Conservation (phyloP, 2,888 invertebrate genomes). For the Lasioglossum figueresi region DNA sequence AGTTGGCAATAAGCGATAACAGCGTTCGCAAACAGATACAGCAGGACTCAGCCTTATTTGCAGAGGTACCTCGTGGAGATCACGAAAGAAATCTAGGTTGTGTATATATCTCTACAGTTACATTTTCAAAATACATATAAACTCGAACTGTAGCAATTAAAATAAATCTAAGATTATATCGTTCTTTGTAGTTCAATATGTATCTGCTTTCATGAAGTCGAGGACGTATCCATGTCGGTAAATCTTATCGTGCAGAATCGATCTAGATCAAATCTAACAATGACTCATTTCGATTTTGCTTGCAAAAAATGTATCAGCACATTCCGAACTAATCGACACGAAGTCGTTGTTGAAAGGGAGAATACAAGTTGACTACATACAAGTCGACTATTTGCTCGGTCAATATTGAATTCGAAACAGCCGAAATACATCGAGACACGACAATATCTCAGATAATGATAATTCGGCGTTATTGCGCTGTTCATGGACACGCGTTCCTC, state of each 20-base stretch:
- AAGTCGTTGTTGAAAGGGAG: neutral
- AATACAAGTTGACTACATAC: too few relatives aligned
- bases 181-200: neutral
- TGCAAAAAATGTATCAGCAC: neutral
- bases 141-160: neutral
- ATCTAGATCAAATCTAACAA: neutral
- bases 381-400: neutral
- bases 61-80: neutral
- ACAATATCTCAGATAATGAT: neutral
- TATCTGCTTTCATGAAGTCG: neutral
- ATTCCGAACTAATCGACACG: neutral
- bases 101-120: neutral
- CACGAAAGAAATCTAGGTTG: neutral
- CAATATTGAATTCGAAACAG: neutral
- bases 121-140: neutral
- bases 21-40: neutral
- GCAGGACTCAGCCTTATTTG: neutral
- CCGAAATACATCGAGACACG: too few relatives aligned
- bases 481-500: neutral
- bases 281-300: neutral
- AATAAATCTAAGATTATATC: neutral
- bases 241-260: neutral
- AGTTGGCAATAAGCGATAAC: slow-evolving; percentile 28
- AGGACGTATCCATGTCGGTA: neutral
- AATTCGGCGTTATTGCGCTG: neutral